Evolutionary conservation across 2,888 invertebrate species (phyloP).

Genomic region (Lampropteryx suffumata): DNA sequence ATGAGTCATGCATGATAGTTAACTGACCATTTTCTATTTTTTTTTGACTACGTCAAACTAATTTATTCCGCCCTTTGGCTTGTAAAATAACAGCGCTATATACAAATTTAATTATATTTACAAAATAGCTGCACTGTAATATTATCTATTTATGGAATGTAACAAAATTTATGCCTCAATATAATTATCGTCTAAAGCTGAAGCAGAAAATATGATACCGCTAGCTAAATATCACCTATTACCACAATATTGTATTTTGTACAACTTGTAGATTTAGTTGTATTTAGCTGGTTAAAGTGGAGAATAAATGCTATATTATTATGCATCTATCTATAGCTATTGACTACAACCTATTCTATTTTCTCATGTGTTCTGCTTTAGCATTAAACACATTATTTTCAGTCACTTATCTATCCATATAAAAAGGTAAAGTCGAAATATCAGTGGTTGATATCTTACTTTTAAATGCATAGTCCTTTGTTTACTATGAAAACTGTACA

Average conservation of each 20-base stretch:
- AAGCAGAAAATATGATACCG: slow-evolving; percentile 41
- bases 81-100: slow-evolving; percentile 60
- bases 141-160: slow-evolving; percentile 73
- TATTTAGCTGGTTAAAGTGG: slow-evolving; percentile 4
- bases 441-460: slow-evolving; percentile 32
- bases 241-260: too few relatives aligned
- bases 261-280: too few relatives aligned
- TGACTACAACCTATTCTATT: slow-evolving; percentile 1
- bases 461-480: slow-evolving; percentile 35
- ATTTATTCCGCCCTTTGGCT: slow-evolving; percentile 44
- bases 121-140: slow-evolving; percentile 65
- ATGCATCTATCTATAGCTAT: background rate
- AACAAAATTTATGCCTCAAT: slow-evolving; percentile 47
- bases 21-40: slow-evolving; percentile 33
- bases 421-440: slow-evolving; percentile 21
- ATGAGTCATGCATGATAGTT: too few relatives aligned
- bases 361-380: slow-evolving; percentile 26
- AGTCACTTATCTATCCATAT: slow-evolving; percentile 19
- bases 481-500: slow-evolving; percentile 35
- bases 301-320: background rate
- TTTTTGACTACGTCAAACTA: slow-evolving; percentile 47
- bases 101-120: slow-evolving; percentile 71
- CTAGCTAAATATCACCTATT: too few relatives aligned
- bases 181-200: slow-evolving; percentile 54
- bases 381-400: slow-evolving; percentile 22